Base-by-base conservation (phyloP, 2,888 invertebrate genomes). In the Tiphia femorata region DNA sequence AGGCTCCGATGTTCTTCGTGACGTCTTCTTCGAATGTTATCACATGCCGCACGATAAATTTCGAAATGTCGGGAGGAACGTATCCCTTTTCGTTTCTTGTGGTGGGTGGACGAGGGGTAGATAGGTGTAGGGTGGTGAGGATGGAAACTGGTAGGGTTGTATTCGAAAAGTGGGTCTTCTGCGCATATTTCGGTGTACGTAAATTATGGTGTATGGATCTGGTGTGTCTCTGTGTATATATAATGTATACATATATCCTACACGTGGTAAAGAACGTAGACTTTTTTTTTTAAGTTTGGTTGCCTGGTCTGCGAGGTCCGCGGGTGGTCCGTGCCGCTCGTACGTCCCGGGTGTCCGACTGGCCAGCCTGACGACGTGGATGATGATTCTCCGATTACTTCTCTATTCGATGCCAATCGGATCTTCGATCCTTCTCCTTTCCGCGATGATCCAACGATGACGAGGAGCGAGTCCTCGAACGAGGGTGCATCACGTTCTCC, bases 41-140 rank as follows among this genome's bases (percentile, higher is more conserved):
- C 76, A 71, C 73, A 67, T 72, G 75, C 76, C 77, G 75, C 77
- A 69, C 70, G 59, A 53, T n/a, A 49, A 75, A 70, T 68, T 68
- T 68, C 37, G 10, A 49, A 37, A 23, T 47, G 53, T 38, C 21
- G 33, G 38, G 16, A 20, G 25, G n/a, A 16, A 30, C 5, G n/a
- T n/a, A n/a, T n/a, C n/a, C n/a, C n/a, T n/a, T n/a, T n/a, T n/a
- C n/a, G n/a, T n/a, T n/a, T n/a, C n/a, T n/a, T n/a, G n/a, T n/a
- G n/a, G n/a, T n/a, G n/a, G 29, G 19, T 35, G 14, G 19, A 30
- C 12, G 14, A 41, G 17, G 14, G 12, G 20, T 14, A 19, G 33
- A n/a, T 35, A 35, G 40, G 19, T 8, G 16, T 12, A 21, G 33
- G 27, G 37, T 33, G 17, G 20, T 7, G 10, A 23, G 29, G 16